Conservation (phyloP, 2,797 vertebrate species). For the Syngnathus acus region DNA sequence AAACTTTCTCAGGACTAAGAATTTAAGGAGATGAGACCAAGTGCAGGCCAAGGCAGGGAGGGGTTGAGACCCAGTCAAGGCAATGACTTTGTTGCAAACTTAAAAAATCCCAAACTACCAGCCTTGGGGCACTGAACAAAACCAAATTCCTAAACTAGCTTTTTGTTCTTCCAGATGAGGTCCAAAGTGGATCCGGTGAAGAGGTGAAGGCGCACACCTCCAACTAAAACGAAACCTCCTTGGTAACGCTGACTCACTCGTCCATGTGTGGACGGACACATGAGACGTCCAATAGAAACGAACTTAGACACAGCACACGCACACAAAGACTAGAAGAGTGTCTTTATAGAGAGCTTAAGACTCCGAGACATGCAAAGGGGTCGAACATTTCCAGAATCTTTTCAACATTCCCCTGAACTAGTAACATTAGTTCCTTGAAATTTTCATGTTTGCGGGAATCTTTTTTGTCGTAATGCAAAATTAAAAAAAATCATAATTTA, state of each 20-base stretch:
- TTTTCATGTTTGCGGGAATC: not conserved
- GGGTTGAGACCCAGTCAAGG: not conserved
- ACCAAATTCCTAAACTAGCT: not conserved
- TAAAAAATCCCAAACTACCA: not conserved
- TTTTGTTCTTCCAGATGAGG: slow-evolving; percentile 31
- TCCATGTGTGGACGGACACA: slow-evolving; percentile 29
- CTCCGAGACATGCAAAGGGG: not conserved
- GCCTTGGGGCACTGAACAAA: not conserved
- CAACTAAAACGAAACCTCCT: slow-evolving; percentile 31
- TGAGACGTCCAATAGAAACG: slow-evolving; percentile 15
- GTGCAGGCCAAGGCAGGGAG: too few species aligned
- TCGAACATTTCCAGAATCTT: not conserved
- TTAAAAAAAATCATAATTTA: not conserved
- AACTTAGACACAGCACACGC: not conserved
- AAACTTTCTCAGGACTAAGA: not conserved
- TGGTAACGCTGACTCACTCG: slow-evolving; percentile 41
- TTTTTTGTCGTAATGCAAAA: not conserved
- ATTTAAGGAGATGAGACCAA: not conserved
- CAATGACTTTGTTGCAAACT: not conserved
- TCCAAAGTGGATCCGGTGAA: slow-evolving; percentile 17
- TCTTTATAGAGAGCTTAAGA: not conserved
- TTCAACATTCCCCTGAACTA: not conserved
- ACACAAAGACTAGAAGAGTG: too few species aligned
- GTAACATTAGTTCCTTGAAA: not conserved
- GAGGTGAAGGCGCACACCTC: slow-evolving; percentile 47